Conservation (phyloP, 2,888 invertebrate genomes). For the Odontocerum albicorne region DNA sequence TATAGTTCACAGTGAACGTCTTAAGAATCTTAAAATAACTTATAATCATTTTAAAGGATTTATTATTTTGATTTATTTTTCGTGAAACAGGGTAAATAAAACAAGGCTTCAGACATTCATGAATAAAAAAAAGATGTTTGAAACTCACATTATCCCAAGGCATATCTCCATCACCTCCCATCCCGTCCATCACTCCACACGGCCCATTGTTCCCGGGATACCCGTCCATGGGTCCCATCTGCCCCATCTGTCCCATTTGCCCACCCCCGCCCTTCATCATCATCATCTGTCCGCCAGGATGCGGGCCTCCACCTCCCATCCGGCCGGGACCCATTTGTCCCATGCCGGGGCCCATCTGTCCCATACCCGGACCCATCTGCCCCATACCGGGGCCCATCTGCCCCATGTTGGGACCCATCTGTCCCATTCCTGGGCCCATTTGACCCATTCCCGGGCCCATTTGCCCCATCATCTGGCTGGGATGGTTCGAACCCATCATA, state of each 20-base stretch:
- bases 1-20: no score
- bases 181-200: conserved; percentile 62
- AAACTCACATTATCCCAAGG: conserved; percentile 51
- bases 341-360: conserved; percentile 54
- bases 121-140: neutral
- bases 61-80: no score
- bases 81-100: no score
- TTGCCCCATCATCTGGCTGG: conserved; percentile 43
- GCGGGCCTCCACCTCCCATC: conserved; percentile 47
- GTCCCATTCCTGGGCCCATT: conserved; percentile 48
- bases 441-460: conserved; percentile 51
- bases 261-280: conserved; percentile 56
- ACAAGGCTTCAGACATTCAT: neutral
- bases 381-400: conserved; percentile 53
- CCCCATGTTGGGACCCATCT: conserved; percentile 45
- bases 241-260: conserved; percentile 44
- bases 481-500: conserved; percentile 38
- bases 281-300: conserved; percentile 51
- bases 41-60: no score
- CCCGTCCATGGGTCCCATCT: conserved; percentile 57
- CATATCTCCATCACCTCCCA: conserved; percentile 62
- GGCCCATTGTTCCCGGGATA: conserved; percentile 58
- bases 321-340: conserved; percentile 56
- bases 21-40: no score
- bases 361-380: conserved; percentile 49